Conservation (phyloP, 1,140 invertebrate genomes). For the Lasioglossum albipes region DNA sequence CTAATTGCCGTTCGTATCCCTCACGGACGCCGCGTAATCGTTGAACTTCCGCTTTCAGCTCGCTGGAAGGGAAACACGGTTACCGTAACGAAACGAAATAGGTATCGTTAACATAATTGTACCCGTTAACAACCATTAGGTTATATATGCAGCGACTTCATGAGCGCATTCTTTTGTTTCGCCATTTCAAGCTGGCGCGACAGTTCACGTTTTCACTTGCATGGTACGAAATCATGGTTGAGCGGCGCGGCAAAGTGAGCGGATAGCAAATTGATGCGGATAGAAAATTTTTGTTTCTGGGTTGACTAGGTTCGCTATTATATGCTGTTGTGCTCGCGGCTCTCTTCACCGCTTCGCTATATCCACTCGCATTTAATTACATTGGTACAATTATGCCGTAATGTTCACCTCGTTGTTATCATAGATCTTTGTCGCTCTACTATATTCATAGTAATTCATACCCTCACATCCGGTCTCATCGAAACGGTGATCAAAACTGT, state of each 20-base stretch:
- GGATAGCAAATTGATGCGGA: no score
- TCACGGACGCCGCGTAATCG: constrained; percentile 82
- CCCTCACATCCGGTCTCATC: neutral
- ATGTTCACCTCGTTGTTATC: no score
- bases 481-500: neutral
- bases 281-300: no score
- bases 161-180: neutral
- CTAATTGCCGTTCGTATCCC: constrained; percentile 80
- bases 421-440: no score
- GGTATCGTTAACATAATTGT: neutral
- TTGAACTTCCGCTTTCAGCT: constrained; percentile 86
- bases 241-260: no score
- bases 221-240: no score
- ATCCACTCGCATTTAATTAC: no score
- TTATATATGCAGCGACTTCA: neutral
- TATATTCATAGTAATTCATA: no score
- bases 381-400: no score
- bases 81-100: neutral
- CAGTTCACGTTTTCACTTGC: neutral
- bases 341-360: no score
- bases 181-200: neutral
- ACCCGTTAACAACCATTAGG: neutral
- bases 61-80: constrained; percentile 68
- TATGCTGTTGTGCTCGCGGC: no score
- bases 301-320: no score